Evolutionary conservation across 2,888 invertebrate species (phyloP).

Genomic region (Cremastobaeus sp.): DNA sequence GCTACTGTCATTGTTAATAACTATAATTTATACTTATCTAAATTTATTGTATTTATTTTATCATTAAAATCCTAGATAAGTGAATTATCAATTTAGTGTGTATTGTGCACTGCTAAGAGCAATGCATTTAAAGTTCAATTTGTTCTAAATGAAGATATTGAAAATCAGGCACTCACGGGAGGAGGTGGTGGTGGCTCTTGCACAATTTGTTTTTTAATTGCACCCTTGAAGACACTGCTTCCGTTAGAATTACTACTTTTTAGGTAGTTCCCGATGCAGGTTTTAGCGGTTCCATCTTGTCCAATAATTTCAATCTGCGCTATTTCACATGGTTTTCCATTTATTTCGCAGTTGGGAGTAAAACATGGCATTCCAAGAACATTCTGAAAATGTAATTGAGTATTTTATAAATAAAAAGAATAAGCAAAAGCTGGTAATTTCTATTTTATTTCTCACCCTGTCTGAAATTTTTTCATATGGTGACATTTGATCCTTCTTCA

Average conservation of each 20-base stretch:
- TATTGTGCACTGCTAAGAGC: too few relatives aligned
- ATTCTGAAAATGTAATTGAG: slow-evolving; percentile 55
- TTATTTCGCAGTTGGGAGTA: slow-evolving; percentile 65
- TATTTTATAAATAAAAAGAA: slow-evolving; percentile 1
- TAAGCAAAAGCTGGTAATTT: too few relatives aligned
- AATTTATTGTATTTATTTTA: too few relatives aligned
- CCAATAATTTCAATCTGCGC: slow-evolving; percentile 64
- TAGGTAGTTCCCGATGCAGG: slow-evolving; percentile 40
- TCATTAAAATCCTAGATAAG: too few relatives aligned
- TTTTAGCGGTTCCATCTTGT: slow-evolving; percentile 60
- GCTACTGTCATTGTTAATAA: too few relatives aligned
- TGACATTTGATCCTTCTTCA: slow-evolving; percentile 64
- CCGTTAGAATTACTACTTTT: slow-evolving; percentile 24
- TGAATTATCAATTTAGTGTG: too few relatives aligned
- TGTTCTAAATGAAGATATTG: too few relatives aligned
- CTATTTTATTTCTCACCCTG: slow-evolving; percentile 60
- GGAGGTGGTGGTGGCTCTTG: too few relatives aligned
- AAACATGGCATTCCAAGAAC: slow-evolving; percentile 64
- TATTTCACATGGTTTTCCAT: slow-evolving; percentile 55
- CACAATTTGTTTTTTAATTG: slow-evolving; percentile 63
- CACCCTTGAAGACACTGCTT: slow-evolving; percentile 60
- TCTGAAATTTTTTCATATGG: slow-evolving; percentile 64
- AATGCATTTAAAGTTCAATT: too few relatives aligned
- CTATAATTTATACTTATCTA: too few relatives aligned
- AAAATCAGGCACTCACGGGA: too few relatives aligned